Conservation (phyloP, 2,797 vertebrate species). For the Centroberyx gerrardi region DNA sequence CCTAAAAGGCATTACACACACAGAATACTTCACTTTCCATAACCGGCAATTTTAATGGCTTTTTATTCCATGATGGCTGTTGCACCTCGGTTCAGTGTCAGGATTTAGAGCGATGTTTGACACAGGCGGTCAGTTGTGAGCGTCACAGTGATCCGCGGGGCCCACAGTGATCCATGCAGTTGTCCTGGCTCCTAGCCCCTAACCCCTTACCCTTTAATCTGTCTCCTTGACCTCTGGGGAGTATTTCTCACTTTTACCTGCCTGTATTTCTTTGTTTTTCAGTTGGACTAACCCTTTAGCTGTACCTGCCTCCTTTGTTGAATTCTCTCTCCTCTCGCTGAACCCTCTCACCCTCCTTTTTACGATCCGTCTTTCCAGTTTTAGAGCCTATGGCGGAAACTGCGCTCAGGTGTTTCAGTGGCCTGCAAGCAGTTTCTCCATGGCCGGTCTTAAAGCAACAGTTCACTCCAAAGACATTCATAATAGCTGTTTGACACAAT, state of each 20-base stretch:
- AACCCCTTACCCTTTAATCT: conserved; percentile 72
- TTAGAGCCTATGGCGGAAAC: conserved; percentile 67
- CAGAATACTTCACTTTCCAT: conserved; percentile 41
- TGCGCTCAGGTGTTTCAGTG: conserved; percentile 53
- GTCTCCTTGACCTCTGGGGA: conserved; percentile 73
- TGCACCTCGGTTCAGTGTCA: conserved; percentile 20
- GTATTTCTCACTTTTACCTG: conserved; percentile 68
- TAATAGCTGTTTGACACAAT: not conserved
- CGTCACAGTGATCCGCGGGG: conserved; percentile 54
- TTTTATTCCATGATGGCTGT: conserved; percentile 16
- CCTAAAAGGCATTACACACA: conserved; percentile 47
- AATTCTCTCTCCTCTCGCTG: conserved; percentile 68
- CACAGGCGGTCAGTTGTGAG: conserved; percentile 15
- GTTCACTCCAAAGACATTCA: conserved; percentile 58
- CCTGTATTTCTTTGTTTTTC: conserved; percentile 67
- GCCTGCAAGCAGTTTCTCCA: conserved; percentile 63
- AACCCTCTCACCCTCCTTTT: conserved; percentile 37
- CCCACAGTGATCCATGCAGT: conserved; percentile 75
- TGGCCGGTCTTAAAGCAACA: conserved; percentile 70
- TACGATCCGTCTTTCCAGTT: conserved; percentile 51
- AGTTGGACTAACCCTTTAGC: conserved; percentile 77
- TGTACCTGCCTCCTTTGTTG: conserved; percentile 80
- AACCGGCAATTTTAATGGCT: conserved; percentile 24
- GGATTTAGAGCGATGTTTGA: conserved; percentile 8
- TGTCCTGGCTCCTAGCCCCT: conserved; percentile 44